Base-by-base conservation (phyloP, 2,797 vertebrate species). In the Aeoliscus strigatus region DNA sequence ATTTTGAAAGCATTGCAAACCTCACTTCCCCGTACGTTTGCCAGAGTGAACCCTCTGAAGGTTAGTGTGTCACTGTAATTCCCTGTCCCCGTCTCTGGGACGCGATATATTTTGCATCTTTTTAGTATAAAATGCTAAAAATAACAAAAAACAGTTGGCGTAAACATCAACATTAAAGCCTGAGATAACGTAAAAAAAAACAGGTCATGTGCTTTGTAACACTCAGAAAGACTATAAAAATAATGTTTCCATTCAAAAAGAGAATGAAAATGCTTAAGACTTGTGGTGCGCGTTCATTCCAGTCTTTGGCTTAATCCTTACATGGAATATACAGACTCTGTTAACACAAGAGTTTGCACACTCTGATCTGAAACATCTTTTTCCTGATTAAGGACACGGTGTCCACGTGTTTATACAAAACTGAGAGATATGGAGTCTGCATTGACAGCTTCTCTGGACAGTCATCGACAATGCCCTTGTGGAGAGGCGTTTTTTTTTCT, bases 151-250 rank as follows among this genome's bases (percentile, higher is more conserved):
- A 49, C 32, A 44, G 27, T 12, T 9, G 34, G 30, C 71, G 69
- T 75, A 79, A 76, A 80, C 69, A 70, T 77, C 51, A 49, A 64
- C 25, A 14, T 75, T 64, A 55, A 66, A 70, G 79, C 76, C 76
- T 83, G 80, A 85, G 80, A 82, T 56, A 79, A 75, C 66, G 73
- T 73, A n/a, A n/a, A 2, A 70, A 62, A 51, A 75, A 79, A 72
- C 54, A 73, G 51, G 42, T 48, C 51, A 58, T 68, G 68, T 82
- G 61, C 61, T 79, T 76, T 45, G 72, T 51, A 71, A 79, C 45
- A n/a, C n/a, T n/a, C n/a, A n/a, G n/a, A n/a, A 75, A 75, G 64
- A 60, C 60, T 73, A 75, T 27, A 81, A 76, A 73, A 81, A 76
- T 67, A 77, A 45, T 58, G 74, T 24, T 66, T 32, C 63, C 64